Base-by-base conservation (phyloP, 1,140 invertebrate genomes). In the Zaprionus africanus region DNA sequence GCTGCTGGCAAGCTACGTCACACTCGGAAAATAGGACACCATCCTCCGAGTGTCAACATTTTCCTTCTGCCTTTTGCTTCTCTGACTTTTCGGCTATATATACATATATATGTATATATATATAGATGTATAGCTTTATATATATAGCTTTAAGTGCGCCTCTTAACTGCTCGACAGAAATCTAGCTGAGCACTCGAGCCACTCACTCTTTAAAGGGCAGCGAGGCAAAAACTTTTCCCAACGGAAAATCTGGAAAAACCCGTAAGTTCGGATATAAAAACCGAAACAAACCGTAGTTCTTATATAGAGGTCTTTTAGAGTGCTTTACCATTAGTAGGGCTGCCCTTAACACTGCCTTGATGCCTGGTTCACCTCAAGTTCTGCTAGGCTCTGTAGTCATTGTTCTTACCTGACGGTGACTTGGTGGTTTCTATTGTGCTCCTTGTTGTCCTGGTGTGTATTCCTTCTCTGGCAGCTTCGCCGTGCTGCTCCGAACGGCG, bases 11-110 rank as follows among this genome's bases (percentile, higher is more conserved):
- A 85, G 75, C 78, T 85, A 86, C 82, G 82, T 85, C 82, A 85
- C 73, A 71, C 65, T 68, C 66, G 56, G 63, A 83, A 87, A 87
- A 78, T 87, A 76, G 83, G 84, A 88, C 78, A 81, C 83, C 77
- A 88, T 87, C 77, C 78, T 12, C 46, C 22, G 19, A 88, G 60
- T 79, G 70, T 83, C 70, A 76, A 83, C 70, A 83, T 66, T 82
- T 76, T 63, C 68, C 46, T 64, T 53, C 66, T 70, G 64, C 62
- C 46, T 71, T 58, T 70, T 71, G 64, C 66, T 71, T 58, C 28
- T 61, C 22, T 62, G 31, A 54, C 26, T 56, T 24, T 61, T 17
- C 19, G 41, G 19, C 12, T n/a, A n/a, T 28, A 24, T 31, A 56
- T n/a, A 56, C 15, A 56, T 26, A 56, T 56, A 31, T 31, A 22